Evolutionary conservation across 2,797 vertebrate genomes (phyloP).

Genomic region (Danio kyathit): DNA sequence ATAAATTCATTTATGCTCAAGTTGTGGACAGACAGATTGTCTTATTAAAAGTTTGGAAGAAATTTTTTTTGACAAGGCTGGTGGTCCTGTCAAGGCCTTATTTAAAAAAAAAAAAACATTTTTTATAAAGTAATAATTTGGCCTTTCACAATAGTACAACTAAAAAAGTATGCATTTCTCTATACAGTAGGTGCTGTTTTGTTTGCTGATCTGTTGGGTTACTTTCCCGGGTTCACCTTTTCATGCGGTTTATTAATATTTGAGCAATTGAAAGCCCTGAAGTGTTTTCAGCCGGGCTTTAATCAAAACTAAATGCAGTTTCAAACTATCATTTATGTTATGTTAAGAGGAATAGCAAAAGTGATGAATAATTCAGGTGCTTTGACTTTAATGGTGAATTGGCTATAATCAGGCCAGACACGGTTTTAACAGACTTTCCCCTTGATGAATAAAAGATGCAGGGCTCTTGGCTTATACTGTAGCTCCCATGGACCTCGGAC

Average conservation of each 20-base stretch:
- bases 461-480: constrained; percentile 22
- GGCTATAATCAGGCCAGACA: constrained; percentile 52
- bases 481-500: constrained; percentile 31
- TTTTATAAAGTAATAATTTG: background rate
- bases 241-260: constrained; percentile 13
- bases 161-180: background rate
- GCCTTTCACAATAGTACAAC: background rate
- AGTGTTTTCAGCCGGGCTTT: constrained; percentile 29
- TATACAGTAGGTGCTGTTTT: background rate
- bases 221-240: background rate
- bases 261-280: constrained; percentile 6
- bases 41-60: background rate
- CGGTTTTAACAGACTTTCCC: constrained; percentile 50
- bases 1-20: background rate
- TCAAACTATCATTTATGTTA: constrained; percentile 51
- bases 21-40: background rate
- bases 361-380: constrained; percentile 62
- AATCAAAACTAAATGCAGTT: constrained; percentile 50
- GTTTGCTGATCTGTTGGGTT: background rate
- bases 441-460: constrained; percentile 65
- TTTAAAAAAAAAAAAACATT: too few relatives aligned
- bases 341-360: constrained; percentile 48
- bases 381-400: constrained; percentile 56
- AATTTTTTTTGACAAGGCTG: background rate
- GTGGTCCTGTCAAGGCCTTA: background rate